phyloP scores from a whole-genome alignment of 2,113 vertebrate genomes.

The Oreocharis arfaki region DNA sequence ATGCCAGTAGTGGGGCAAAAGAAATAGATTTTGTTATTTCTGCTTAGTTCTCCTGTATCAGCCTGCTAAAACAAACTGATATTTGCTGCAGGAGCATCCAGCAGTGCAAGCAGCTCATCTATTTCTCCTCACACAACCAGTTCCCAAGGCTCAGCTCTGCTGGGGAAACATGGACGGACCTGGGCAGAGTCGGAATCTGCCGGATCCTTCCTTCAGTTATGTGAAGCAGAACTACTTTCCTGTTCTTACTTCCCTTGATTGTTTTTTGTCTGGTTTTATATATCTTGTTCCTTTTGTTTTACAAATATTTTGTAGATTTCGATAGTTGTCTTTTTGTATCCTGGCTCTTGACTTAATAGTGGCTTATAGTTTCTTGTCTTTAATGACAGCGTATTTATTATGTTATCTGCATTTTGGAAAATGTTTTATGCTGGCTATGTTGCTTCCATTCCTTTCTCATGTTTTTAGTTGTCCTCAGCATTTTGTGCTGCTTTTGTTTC shows the following conservation, averaged over 20 bases:
- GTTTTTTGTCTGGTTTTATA: neutral
- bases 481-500: neutral
- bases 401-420: neutral
- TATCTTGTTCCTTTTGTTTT: neutral
- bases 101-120: neutral
- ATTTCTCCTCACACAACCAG: accelerated
- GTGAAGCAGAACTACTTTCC: neutral
- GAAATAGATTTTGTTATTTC: neutral
- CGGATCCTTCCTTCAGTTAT: neutral
- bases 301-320: neutral
- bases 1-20: neutral
- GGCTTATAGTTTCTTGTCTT: neutral
- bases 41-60: neutral
- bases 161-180: neutral
- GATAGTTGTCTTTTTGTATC: neutral
- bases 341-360: neutral
- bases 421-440: neutral
- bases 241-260: neutral
- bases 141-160: neutral
- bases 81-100: neutral
- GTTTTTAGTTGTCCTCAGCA: neutral
- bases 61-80: neutral
- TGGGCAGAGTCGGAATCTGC: neutral
- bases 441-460: neutral
- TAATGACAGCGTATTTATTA: neutral